These are phyloP conservation scores for Carapus acus DNA, from an alignment of 2,797 vertebrate genomes.

Conservation along the genomic window DNA sequence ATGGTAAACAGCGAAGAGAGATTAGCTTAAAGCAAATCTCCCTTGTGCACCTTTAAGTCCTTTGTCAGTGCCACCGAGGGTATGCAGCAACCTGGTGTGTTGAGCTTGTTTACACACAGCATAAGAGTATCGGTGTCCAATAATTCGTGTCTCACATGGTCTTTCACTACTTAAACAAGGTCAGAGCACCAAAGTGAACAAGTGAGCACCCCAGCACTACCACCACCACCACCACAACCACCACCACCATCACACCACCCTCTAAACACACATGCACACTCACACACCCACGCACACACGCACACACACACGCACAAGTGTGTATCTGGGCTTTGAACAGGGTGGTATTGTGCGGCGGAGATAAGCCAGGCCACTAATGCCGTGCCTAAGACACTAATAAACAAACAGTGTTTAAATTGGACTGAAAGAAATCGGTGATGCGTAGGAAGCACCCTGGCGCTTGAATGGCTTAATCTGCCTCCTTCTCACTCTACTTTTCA, in stretches of 20 bases:
- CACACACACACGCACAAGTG: conserved; percentile 18
- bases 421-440: conserved; percentile 75
- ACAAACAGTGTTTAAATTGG: conserved; percentile 81
- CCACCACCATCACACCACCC: too few species aligned
- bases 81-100: conserved; percentile 59
- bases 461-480: conserved; percentile 78
- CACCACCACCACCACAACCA: too few species aligned
- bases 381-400: conserved; percentile 76
- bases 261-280: conserved; percentile 39
- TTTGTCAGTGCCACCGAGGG: conserved; percentile 67
- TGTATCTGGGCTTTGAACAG: conserved; percentile 70
- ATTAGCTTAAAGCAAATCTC: conserved; percentile 73
- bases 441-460: conserved; percentile 62
- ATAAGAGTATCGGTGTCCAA: conserved; percentile 71
- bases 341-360: conserved; percentile 63
- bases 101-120: conserved; percentile 75
- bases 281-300: conserved; percentile 18
- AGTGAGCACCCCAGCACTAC: conserved; percentile 30
- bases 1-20: conserved; percentile 74
- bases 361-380: conserved; percentile 76
- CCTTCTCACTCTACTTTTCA: conserved; percentile 65
- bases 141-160: conserved; percentile 75
- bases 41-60: conserved; percentile 68
- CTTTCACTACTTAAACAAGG: conserved; percentile 72
- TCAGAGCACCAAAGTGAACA: conserved; percentile 64